Percentiles rank a stretch among this genome's conserved stretches.
phyloP scores from a whole-genome alignment of 30 jellyfish, hydroid and myxozoan species.

The Chrysaora quinquecirrha region DNA sequence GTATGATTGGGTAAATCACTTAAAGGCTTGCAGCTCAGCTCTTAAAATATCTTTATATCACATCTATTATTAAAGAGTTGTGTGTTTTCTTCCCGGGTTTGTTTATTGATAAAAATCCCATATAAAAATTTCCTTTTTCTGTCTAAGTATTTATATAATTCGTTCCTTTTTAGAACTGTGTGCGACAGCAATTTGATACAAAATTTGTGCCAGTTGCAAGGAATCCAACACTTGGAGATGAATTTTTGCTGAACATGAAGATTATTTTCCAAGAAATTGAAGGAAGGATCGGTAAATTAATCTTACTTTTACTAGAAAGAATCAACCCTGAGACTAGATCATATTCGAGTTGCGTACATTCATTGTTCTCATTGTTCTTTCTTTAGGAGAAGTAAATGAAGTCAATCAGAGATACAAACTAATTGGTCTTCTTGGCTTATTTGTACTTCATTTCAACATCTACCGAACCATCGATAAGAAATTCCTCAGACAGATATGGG shows the following conservation, averaged over 20 bases:
- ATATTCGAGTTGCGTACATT: no score
- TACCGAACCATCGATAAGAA: constrained; percentile 86
- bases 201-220: constrained; percentile 85
- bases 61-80: no score
- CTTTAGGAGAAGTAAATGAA: constrained; percentile 72
- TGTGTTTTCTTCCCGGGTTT: no score
- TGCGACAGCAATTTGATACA: constrained; percentile 86
- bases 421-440: constrained; percentile 83
- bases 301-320: no score
- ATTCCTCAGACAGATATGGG: constrained; percentile 84
- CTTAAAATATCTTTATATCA: no score
- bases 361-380: no score
- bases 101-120: no score
- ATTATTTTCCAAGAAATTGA: constrained; percentile 76
- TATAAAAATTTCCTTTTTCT: no score
- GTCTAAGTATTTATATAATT: no score
- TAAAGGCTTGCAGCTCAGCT: no score
- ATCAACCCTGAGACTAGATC: no score
- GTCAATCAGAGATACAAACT: constrained; percentile 60
- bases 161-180: constrained; percentile 68
- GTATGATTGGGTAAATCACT: no score
- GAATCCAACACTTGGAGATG: constrained; percentile 85
- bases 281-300: constrained; percentile 78
- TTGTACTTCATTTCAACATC: constrained; percentile 79
- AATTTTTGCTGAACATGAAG: constrained; percentile 64